Conservation (phyloP, 2,888 invertebrate genomes). For the Melolontha melolontha region DNA sequence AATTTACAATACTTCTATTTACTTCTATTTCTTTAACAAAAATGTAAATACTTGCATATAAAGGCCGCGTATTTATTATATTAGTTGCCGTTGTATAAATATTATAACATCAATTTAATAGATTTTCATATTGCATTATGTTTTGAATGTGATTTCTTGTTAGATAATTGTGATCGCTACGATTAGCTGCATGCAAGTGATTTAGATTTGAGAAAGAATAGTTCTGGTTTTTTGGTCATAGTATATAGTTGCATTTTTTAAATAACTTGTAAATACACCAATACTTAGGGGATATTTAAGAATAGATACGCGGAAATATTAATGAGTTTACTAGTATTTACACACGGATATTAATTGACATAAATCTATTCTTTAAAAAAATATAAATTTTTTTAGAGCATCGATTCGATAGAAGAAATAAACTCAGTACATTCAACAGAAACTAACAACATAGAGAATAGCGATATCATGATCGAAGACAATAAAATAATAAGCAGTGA, state of each 20-base stretch:
- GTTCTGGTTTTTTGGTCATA: neutral
- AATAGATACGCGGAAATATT: no score
- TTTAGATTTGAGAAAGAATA: slow-evolving; percentile 26
- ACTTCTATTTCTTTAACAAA: slow-evolving; percentile 5
- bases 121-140: slow-evolving; percentile 29
- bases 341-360: no score
- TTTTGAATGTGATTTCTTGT: slow-evolving; percentile 10
- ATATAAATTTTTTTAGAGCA: slow-evolving; percentile 73
- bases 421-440: slow-evolving; percentile 81
- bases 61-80: neutral
- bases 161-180: slow-evolving; percentile 10
- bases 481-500: slow-evolving; percentile 81
- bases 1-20: neutral
- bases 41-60: slow-evolving; percentile 18
- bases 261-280: no score
- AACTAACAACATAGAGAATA: slow-evolving; percentile 78
- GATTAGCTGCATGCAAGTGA: slow-evolving; percentile 28
- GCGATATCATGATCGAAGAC: slow-evolving; percentile 77
- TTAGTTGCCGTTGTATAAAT: neutral
- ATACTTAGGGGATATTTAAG: no score
- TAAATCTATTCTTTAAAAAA: no score
- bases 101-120: neutral
- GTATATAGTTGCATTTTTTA: neutral
- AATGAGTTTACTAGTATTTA: no score
- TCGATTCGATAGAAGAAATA: slow-evolving; percentile 86